Evolutionary conservation across 2,797 vertebrate genomes (phyloP).

Genomic region (Chanos chanos): DNA sequence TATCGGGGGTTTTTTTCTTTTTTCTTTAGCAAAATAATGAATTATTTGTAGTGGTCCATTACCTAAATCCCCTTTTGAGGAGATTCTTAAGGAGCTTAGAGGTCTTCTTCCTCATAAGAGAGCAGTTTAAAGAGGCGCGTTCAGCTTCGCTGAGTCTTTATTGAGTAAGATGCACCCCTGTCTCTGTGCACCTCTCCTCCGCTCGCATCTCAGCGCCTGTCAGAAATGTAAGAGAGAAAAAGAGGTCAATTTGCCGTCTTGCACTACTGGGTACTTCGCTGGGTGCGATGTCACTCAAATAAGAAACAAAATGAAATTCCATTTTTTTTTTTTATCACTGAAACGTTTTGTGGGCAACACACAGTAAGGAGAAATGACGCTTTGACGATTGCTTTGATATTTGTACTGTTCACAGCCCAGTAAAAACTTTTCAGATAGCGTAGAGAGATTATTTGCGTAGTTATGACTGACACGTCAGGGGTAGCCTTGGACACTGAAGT

Average conservation of each 20-base stretch:
- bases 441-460: no score
- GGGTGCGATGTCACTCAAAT: slow-evolving; percentile 20
- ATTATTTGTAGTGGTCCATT: slow-evolving; percentile 37
- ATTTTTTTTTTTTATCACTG: no score
- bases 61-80: slow-evolving; percentile 45
- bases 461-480: no score
- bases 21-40: slow-evolving; percentile 30
- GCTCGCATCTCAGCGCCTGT: slow-evolving; percentile 7
- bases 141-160: slow-evolving; percentile 45
- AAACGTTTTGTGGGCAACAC: background rate
- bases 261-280: slow-evolving; percentile 11
- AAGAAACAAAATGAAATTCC: slow-evolving; percentile 8
- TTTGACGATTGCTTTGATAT: no score
- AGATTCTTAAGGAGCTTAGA: slow-evolving; percentile 46
- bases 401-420: no score
- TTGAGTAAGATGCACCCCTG: slow-evolving; percentile 31
- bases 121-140: slow-evolving; percentile 38
- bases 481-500: no score
- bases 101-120: slow-evolving; percentile 36
- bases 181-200: slow-evolving; percentile 17
- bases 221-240: slow-evolving; percentile 18
- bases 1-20: no score
- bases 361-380: no score
- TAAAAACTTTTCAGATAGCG: no score
- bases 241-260: slow-evolving; percentile 12